A percentile compares a stretch with the other conserved stretches of the same genome.
Conservation (phyloP, 2,888 invertebrate species). For the Dynastes grantii region DNA sequence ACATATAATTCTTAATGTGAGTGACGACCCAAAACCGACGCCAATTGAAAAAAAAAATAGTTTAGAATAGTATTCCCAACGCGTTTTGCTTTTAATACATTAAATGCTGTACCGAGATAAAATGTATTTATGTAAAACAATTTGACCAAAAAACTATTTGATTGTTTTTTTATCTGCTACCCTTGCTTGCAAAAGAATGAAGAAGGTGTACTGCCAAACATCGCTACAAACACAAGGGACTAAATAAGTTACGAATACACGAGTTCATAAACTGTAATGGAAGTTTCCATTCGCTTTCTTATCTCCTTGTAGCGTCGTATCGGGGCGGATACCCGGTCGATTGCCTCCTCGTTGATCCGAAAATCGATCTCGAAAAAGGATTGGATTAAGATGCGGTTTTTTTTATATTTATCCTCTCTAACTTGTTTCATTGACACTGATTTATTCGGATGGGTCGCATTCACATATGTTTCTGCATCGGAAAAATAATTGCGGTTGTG, state of each 20-base stretch:
- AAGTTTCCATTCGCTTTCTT: slow-evolving; percentile 42
- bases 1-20: too few species aligned
- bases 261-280: slow-evolving; percentile 60
- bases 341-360: slow-evolving; percentile 57
- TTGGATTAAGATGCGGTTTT: slow-evolving; percentile 60
- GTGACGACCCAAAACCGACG: too few species aligned
- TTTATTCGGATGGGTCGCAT: slow-evolving; percentile 47
- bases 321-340: slow-evolving; percentile 51
- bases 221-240: slow-evolving; percentile 6
- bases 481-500: slow-evolving; percentile 39
- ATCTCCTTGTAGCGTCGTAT: background rate
- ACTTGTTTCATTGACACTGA: slow-evolving; percentile 50
- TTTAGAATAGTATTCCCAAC: too few species aligned
- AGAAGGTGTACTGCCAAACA: too few species aligned
- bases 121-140: too few species aligned
- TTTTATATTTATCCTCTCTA: slow-evolving; percentile 53
- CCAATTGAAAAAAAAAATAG: too few species aligned
- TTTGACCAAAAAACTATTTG: too few species aligned
- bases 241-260: slow-evolving; percentile 61
- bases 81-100: too few species aligned
- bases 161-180: too few species aligned
- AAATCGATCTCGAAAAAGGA: slow-evolving; percentile 58
- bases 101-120: too few species aligned
- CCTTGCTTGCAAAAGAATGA: too few species aligned
- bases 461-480: slow-evolving; percentile 43